Conservation (phyloP, 64 coral and sea anemone species). For the Platygyra sinensis region DNA sequence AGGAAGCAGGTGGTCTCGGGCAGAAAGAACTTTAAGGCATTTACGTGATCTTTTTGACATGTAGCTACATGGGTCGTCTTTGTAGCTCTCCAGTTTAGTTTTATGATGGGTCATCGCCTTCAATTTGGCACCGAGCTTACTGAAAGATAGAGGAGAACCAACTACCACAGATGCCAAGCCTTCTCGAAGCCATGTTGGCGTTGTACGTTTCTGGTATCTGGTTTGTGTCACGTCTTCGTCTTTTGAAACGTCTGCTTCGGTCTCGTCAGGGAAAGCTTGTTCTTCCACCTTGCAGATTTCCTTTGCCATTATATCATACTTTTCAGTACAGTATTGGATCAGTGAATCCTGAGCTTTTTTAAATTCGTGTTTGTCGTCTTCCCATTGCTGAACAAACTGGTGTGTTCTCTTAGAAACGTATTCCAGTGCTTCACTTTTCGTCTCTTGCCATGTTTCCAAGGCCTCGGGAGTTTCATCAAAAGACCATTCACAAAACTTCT, state of each 20-base stretch:
- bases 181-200: no score
- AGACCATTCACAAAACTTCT: background rate
- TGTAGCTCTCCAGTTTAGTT: background rate
- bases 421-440: background rate
- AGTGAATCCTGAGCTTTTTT: background rate
- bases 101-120: background rate
- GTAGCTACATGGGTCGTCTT: background rate
- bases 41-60: background rate
- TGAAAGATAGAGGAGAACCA: no score
- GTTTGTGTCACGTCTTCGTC: no score
- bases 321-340: background rate
- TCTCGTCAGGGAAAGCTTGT: no score
- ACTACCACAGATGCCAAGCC: no score
- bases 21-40: background rate
- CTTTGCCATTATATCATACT: constrained; percentile 7
- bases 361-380: background rate
- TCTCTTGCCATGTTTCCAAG: background rate
- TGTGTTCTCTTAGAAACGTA: no score
- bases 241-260: no score
- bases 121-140: no score
- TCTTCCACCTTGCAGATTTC: background rate
- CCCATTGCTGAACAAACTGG: background rate
- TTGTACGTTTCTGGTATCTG: no score
- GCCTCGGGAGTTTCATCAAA: background rate
- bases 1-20: background rate